phyloP scores from a whole-genome alignment of 2,888 invertebrate species.

The Calliopum simillimum region DNA sequence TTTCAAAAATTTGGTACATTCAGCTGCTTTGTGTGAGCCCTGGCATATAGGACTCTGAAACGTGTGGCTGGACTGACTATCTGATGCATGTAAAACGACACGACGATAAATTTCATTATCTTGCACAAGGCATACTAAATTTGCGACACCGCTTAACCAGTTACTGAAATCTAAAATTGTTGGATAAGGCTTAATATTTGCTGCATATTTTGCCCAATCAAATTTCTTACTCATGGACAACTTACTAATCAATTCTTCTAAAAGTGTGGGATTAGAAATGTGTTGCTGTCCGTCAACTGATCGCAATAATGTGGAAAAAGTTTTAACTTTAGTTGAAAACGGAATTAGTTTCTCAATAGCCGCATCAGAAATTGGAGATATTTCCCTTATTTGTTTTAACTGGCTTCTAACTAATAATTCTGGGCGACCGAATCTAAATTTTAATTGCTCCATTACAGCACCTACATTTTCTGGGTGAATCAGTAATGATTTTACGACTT shows the following conservation, averaged over 20 bases:
- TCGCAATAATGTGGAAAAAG: conserved; percentile 39
- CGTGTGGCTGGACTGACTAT: not conserved
- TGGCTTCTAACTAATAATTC: conserved; percentile 40
- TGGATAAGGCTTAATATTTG: not conserved
- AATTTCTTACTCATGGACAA: conserved; percentile 27
- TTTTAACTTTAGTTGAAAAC: conserved; percentile 32
- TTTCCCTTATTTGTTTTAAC: conserved; percentile 28
- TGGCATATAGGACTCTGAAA: not conserved
- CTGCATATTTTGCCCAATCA: conserved; percentile 28
- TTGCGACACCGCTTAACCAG: conserved; percentile 11
- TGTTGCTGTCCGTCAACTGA: conserved; percentile 41
- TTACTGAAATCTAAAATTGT: conserved; percentile 9
- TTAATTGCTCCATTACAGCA: conserved; percentile 29
- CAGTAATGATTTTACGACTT: conserved; percentile 26
- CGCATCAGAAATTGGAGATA: not conserved
- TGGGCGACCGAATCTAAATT: conserved; percentile 31
- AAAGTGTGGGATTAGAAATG: conserved; percentile 20
- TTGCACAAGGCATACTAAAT: not conserved
- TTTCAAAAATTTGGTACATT: not conserved
- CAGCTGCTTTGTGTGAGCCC: not conserved
- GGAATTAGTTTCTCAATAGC: not conserved
- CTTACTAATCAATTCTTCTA: conserved; percentile 21
- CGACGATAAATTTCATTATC: not conserved
- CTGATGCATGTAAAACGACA: not conserved
- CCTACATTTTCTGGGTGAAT: conserved; percentile 36